Conservation (phyloP, 1,140 invertebrate genomes). For the Saccostrea cuccullata region DNA sequence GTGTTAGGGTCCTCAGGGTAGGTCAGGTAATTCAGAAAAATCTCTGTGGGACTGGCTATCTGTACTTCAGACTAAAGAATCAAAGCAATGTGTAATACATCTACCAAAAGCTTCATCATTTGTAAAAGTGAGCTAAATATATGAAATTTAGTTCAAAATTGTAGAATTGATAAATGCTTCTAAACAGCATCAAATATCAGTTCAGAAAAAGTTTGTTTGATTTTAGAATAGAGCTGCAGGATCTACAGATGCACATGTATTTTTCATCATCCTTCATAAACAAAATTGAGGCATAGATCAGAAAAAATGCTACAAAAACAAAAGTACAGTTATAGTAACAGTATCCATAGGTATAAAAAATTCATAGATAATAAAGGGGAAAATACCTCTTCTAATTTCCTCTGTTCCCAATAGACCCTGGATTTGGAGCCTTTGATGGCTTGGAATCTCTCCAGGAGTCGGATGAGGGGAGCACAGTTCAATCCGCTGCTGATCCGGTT, state of each 20-base stretch:
- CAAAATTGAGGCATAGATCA: too few species aligned
- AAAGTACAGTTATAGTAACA: too few species aligned
- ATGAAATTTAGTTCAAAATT: too few species aligned
- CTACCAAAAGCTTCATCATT: too few species aligned
- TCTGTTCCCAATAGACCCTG: constrained; percentile 70
- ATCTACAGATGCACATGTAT: too few species aligned
- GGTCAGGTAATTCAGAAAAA: constrained; percentile 83
- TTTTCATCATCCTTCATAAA: too few species aligned
- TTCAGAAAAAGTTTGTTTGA: too few species aligned
- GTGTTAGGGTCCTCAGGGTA: constrained; percentile 89
- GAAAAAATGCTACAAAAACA: not conserved
- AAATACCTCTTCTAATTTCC: constrained; percentile 73
- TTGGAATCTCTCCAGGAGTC: constrained; percentile 77
- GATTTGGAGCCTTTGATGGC: constrained; percentile 78
- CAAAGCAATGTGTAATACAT: not conserved
- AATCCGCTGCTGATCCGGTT: constrained; percentile 80
- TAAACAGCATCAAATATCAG: too few species aligned
- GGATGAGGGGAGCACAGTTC: constrained; percentile 85
- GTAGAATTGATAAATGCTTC: too few species aligned
- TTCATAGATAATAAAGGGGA: not conserved
- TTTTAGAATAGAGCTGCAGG: too few species aligned
- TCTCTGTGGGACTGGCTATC: constrained; percentile 81
- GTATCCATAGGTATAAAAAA: not conserved
- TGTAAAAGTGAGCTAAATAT: too few species aligned
- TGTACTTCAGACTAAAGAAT: constrained; percentile 57